Conservation (phyloP, 2,797 vertebrate species). For the Psittacula derbiana region DNA sequence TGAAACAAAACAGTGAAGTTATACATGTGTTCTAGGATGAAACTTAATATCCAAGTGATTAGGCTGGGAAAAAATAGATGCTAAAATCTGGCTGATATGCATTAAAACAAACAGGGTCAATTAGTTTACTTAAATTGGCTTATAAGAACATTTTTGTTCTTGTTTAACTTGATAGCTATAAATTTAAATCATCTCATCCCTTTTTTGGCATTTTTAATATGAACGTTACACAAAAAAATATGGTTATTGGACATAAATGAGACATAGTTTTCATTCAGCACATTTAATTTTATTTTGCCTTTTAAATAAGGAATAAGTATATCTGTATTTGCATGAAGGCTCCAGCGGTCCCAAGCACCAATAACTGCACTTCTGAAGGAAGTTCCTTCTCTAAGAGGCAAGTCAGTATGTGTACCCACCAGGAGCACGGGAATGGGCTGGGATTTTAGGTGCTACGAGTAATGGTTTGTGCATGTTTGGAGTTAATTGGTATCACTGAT, state of each 20-base stretch:
- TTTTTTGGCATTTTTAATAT: conserved; percentile 3
- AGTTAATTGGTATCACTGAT: background rate
- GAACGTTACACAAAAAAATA: background rate
- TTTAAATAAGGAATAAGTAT: background rate
- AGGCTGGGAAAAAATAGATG: background rate
- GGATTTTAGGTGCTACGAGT: background rate
- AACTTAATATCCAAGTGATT: conserved; percentile 6
- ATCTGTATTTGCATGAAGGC: background rate
- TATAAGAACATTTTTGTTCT: conserved; percentile 30
- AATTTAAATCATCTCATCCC: conserved; percentile 19
- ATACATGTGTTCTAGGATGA: background rate
- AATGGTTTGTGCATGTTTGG: background rate
- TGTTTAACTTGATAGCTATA: conserved; percentile 44
- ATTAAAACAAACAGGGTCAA: conserved; percentile 39
- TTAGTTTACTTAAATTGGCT: conserved; percentile 29
- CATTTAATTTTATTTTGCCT: conserved; percentile 10
- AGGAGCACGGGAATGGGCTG: background rate
- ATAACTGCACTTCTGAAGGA: background rate
- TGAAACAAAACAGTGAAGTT: background rate
- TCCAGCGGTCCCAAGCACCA: background rate
- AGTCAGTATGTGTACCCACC: background rate
- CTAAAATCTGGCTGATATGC: conserved; percentile 33
- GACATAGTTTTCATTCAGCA: background rate
- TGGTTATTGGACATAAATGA: background rate
- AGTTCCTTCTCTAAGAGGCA: background rate